Percentiles rank a stretch among this genome's conserved stretches.
These are phyloP conservation scores for Charaxes varanes DNA, from an alignment of 1,140 invertebrate genomes.

Conservation along the genomic window DNA sequence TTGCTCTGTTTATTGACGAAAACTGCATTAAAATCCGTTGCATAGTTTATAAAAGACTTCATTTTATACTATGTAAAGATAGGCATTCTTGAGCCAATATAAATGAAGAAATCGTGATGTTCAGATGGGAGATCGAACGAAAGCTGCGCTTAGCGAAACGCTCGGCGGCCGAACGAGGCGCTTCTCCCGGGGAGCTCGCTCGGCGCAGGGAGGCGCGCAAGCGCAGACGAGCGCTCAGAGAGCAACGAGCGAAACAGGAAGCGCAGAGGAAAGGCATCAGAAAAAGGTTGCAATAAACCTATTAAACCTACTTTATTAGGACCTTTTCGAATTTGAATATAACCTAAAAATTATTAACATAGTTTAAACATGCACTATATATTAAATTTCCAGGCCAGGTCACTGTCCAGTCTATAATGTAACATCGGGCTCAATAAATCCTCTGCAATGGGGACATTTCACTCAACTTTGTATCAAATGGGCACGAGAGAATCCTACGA, in stretches of 20 bases:
- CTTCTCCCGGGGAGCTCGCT: constrained; percentile 35
- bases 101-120: too few species aligned
- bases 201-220: constrained; percentile 31
- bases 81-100: too few species aligned
- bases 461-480: constrained; percentile 80
- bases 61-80: too few species aligned
- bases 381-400: constrained; percentile 72
- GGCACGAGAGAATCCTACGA: constrained; percentile 83
- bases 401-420: constrained; percentile 91
- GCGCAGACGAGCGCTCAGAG: constrained; percentile 20
- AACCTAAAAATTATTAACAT: too few species aligned
- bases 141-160: constrained; percentile 92
- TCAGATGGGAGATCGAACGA: constrained; percentile 97
- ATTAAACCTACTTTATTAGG: too few species aligned
- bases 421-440: constrained; percentile 89
- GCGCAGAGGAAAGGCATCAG: constrained; percentile 44
- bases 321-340: too few species aligned
- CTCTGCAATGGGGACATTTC: constrained; percentile 89
- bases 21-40: too few species aligned
- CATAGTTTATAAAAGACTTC: too few species aligned
- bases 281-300: too few species aligned
- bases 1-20: too few species aligned
- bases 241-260: constrained; percentile 30
- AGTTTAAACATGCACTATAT: too few species aligned
- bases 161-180: constrained; percentile 45